Conservation (phyloP, 2,113 vertebrate genomes). For the Theristicus caerulescens region DNA sequence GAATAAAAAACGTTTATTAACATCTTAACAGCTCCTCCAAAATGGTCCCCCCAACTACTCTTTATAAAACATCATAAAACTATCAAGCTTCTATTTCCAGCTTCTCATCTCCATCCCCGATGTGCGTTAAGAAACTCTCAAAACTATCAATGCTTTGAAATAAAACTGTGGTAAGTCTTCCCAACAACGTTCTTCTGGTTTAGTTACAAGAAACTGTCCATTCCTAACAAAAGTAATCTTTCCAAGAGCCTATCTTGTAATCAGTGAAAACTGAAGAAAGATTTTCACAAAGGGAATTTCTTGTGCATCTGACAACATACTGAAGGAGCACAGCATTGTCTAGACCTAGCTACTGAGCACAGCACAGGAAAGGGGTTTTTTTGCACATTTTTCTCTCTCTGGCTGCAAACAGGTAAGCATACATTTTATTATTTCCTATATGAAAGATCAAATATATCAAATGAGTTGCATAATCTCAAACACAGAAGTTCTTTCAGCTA, state of each 20-base stretch:
- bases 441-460: neutral
- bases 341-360: neutral
- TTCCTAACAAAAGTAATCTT: neutral
- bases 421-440: neutral
- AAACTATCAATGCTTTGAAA: neutral
- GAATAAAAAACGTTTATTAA: constrained; percentile 11
- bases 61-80: neutral
- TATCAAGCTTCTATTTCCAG: neutral
- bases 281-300: neutral
- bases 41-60: neutral
- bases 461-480: neutral
- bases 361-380: neutral
- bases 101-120: neutral
- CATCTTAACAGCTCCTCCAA: neutral
- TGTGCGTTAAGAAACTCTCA: neutral
- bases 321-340: neutral
- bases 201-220: neutral
- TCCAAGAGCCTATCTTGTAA: neutral
- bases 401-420: neutral
- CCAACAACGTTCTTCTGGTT: neutral
- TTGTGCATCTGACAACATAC: neutral
- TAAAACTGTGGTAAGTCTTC: neutral
- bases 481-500: neutral
- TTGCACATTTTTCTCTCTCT: neutral
- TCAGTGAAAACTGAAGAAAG: neutral